Base-by-base conservation (phyloP, 1,140 invertebrate genomes). In the Musca vetustissima region DNA sequence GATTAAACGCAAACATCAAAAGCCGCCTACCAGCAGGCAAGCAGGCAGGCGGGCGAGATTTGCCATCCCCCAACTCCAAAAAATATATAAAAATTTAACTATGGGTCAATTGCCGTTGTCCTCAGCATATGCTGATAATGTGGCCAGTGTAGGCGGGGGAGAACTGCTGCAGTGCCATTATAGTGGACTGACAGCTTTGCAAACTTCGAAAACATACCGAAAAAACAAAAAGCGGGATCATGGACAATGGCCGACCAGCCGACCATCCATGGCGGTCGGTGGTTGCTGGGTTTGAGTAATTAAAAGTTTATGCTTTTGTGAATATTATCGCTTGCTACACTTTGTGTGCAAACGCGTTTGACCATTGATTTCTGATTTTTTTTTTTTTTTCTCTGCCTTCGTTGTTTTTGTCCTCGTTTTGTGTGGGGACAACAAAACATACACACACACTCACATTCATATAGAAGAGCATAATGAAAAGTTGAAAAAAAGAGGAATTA, bases 1-100 rank as follows among this genome's bases (percentile, higher is more conserved):
- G 77, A 79, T 79, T 77, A 77, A 79, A 79, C 75, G 77, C 75
- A 79, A 79, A 79, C 78, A 79, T 79, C 74, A 75, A 68, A 74
- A 66, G 64, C 36, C 24, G 57, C 17, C 17, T 22, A 52, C 9
- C 21, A 52, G 49, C n/a, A 52, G 7, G 49, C 15, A 15, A 15
- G 17, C 15, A 2, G 17, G 48, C 15, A 21, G 49, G n/a, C 4
- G 28, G 1, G 49, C 7, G 49, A 14, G 7, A 17, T 9, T 21
- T 9, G 13, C 49, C 7, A 1, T 17, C 17, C 21, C 17, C 7
- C 49, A 52, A 52, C 4, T 19, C 17, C n/a, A 52, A 61, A 61
- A 36, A 1, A 11, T 36, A 22, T n/a, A 28, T 6, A 59, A 59
- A 57, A 59, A 59, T 17, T 61, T 32, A 43, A 43, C 57, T 61